Base-by-base conservation (phyloP, 2,113 vertebrate species). In the Aphelocoma coerulescens region DNA sequence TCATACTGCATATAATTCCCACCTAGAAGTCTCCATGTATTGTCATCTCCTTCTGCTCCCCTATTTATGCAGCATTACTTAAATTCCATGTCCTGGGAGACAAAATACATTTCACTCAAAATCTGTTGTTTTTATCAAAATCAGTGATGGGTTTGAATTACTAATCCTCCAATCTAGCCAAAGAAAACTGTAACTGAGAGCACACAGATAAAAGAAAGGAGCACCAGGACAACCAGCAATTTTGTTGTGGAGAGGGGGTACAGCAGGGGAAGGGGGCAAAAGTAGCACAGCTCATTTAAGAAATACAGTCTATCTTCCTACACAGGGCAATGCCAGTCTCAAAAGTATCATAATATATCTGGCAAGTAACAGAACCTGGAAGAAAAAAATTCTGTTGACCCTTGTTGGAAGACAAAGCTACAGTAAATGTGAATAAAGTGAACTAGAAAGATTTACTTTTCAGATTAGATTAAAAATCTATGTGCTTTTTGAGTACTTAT, bases 401-500 rank as follows among this genome's bases (percentile, higher is more conserved):
- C 4, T 46, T 6, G 43, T 24, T 24, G 21, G 11, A 92, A 63
- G 16, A 61, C 0, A 4, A 67, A 79, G 10, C 9, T 72, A 68
- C 5, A 71, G 27, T 44, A 57, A 58, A 57, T 0, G 0, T 41
- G 18, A 92, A 4, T n/a, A 72, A 79, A 1, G n/a, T 15, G 16
- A 92, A 54, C 6, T 73, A 21, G 10, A 51, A 88, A 74, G 18
- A n/a, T n/a, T 16, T 1, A 58, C 8, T 87, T 85, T 49, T 61
- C 35, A 55, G 14, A 39, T 44, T 44, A n/a, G 18, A 21, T 35
- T 28, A 74, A 21, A 66, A n/a, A 66, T 57, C 41, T 49, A n/a
- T 0, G 0, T 18, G 37, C 12, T 75, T 49, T 26, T 26, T 72
- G 3, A 61, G 6, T 32, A 66, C 17, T 27, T 23, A 49, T 15